phyloP scores from a whole-genome alignment of 2,888 invertebrate genomes.

The Meta bourneti region DNA sequence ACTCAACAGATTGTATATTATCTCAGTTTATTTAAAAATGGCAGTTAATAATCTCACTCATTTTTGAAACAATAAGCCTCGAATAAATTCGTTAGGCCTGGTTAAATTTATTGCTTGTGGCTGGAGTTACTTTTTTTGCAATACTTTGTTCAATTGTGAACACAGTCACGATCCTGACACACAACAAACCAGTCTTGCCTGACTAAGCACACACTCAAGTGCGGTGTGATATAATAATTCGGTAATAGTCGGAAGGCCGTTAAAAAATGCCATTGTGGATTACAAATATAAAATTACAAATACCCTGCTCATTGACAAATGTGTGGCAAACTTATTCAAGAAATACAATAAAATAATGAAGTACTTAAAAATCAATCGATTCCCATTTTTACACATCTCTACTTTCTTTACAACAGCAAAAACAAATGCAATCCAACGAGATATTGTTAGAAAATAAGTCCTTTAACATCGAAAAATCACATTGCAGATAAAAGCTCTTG shows the following conservation, averaged over 20 bases:
- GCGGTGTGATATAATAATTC: conserved; percentile 27
- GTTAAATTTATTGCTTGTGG: too few species aligned
- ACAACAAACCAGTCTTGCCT: too few species aligned
- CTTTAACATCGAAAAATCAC: not conserved
- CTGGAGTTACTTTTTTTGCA: too few species aligned
- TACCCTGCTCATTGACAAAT: conserved; percentile 33
- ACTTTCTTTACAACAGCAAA: not conserved
- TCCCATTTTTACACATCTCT: not conserved
- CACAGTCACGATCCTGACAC: too few species aligned
- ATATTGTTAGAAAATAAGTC: not conserved
- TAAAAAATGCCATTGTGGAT: not conserved
- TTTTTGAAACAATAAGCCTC: not conserved
- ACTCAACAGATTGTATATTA: too few species aligned
- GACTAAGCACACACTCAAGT: too few species aligned
- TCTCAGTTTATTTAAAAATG: conserved; percentile 2
- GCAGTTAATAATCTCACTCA: conserved; percentile 23
- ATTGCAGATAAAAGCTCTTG: conserved; percentile 19
- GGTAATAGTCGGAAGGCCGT: conserved; percentile 57
- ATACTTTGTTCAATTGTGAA: too few species aligned
- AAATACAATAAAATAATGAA: not conserved
- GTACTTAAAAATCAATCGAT: not conserved
- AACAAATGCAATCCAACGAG: not conserved
- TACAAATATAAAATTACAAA: conserved; percentile 36
- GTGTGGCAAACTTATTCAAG: not conserved
- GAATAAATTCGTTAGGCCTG: too few species aligned